Percentiles rank a stretch among this genome's conserved stretches.
These are phyloP conservation scores for Leptopilina drosophilae DNA, from an alignment of 2,888 invertebrate species.

Conservation along the genomic window DNA sequence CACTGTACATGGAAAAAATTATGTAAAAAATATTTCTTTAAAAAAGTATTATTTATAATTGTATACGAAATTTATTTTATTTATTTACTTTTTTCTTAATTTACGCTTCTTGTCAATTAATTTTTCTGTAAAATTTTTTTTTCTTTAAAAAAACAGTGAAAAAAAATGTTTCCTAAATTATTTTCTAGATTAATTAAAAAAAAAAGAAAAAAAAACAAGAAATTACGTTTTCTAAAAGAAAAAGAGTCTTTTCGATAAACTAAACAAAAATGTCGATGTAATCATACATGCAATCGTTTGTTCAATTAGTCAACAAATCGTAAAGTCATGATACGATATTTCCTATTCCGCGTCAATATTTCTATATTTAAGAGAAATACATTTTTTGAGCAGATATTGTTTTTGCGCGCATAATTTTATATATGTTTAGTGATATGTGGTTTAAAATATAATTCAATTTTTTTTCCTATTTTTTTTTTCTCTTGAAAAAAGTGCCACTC, in stretches of 20 bases:
- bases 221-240: neutral
- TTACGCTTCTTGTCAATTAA: neutral
- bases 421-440: constrained; percentile 10
- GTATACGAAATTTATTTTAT: constrained; percentile 24
- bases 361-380: constrained; percentile 23
- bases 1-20: neutral
- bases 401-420: constrained; percentile 6
- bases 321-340: constrained; percentile 49
- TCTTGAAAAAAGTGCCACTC: constrained; percentile 12
- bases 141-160: neutral
- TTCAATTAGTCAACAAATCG: constrained; percentile 53
- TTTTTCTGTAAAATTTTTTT: neutral
- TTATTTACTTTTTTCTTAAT: neutral
- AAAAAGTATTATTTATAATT: neutral
- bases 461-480: neutral
- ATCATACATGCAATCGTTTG: constrained; percentile 40
- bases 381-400: constrained; percentile 18
- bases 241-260: neutral
- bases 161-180: neutral
- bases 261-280: constrained; percentile 8
- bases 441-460: constrained; percentile 4
- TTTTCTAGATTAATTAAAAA: constrained; percentile 23
- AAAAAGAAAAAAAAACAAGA: no score
- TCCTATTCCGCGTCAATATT: constrained; percentile 43
- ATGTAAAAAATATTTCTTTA: neutral